A percentile compares a stretch with the other conserved stretches of the same genome.
Evolutionary conservation across 2,113 vertebrate genomes (phyloP).

Genomic region (Balaenoptera acutorostrata): DNA sequence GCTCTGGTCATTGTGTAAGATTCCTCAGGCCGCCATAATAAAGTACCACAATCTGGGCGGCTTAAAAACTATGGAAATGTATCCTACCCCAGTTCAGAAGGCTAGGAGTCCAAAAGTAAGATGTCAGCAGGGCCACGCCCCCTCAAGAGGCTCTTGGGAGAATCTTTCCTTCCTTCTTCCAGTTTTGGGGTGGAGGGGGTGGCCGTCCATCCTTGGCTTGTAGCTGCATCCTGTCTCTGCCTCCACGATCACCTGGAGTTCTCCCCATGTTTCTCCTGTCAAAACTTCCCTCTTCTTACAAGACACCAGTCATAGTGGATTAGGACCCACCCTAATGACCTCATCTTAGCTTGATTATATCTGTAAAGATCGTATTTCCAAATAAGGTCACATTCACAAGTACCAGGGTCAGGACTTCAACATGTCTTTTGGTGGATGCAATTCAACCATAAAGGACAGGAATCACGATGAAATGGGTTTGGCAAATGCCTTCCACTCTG

Average conservation of each 20-base stretch:
- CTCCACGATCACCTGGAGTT: accelerated
- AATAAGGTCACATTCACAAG: accelerated
- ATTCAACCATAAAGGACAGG: accelerated
- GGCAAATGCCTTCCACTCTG: accelerated
- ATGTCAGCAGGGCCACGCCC: accelerated
- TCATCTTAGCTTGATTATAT: accelerated
- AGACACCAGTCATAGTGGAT: not conserved
- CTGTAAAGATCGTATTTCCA: not conserved
- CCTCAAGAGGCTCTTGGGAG: accelerated
- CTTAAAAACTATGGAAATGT: not conserved
- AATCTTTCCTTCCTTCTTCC: not conserved
- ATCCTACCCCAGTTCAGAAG: not conserved
- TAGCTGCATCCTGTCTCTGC: not conserved
- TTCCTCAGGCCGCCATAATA: accelerated
- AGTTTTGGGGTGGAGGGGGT: too few species aligned
- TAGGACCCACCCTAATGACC: too few species aligned
- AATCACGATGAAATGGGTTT: accelerated
- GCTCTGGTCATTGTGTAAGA: accelerated
- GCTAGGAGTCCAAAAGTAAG: too few species aligned
- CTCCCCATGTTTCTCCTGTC: not conserved
- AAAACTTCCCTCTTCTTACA: not conserved
- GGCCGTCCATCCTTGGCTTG: accelerated
- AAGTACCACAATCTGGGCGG: too few species aligned
- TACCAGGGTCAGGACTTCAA: too few species aligned
- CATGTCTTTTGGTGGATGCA: accelerated